A percentile compares a stretch with the other conserved stretches of the same genome.
Evolutionary conservation across 2,888 invertebrate genomes (phyloP).

Genomic region (Cerceris rybyensis): DNA sequence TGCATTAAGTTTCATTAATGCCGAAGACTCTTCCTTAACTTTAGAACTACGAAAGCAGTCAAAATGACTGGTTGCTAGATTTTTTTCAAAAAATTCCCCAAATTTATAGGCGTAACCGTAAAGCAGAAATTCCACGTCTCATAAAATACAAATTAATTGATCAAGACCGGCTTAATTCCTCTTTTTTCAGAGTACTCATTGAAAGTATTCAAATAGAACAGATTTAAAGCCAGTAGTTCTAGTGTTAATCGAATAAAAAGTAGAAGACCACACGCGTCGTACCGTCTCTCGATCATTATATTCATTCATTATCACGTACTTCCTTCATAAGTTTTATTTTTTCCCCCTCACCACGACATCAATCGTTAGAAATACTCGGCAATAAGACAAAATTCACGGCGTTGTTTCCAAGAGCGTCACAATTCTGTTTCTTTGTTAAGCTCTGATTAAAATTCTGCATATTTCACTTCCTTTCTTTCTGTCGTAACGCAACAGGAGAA

Average conservation of each 20-base stretch:
- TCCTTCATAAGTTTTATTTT: slow-evolving; percentile 3
- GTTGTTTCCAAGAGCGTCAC: slow-evolving; percentile 59
- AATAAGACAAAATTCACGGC: slow-evolving; percentile 72
- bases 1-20: not conserved
- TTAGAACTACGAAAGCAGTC: too few species aligned
- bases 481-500: slow-evolving; percentile 65
- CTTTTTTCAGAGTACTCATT: not conserved
- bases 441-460: slow-evolving; percentile 50
- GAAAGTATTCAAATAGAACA: too few species aligned
- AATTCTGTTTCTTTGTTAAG: slow-evolving; percentile 38
- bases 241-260: slow-evolving; percentile 35
- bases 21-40: too few species aligned
- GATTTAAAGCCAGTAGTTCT: slow-evolving; percentile 10
- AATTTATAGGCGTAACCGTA: too few species aligned
- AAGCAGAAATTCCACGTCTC: too few species aligned
- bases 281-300: slow-evolving; percentile 67
- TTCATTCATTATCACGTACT: slow-evolving; percentile 71
- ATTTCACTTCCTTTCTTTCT: slow-evolving; percentile 31
- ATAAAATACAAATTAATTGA: too few species aligned
- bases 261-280: slow-evolving; percentile 55
- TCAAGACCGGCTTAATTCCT: not conserved
- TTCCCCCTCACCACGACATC: slow-evolving; percentile 36
- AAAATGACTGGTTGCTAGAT: too few species aligned
- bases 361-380: slow-evolving; percentile 58
- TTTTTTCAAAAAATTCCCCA: too few species aligned